Evolutionary conservation across 2,888 invertebrate genomes (phyloP).

Genomic region (Tetropium fuscum): DNA sequence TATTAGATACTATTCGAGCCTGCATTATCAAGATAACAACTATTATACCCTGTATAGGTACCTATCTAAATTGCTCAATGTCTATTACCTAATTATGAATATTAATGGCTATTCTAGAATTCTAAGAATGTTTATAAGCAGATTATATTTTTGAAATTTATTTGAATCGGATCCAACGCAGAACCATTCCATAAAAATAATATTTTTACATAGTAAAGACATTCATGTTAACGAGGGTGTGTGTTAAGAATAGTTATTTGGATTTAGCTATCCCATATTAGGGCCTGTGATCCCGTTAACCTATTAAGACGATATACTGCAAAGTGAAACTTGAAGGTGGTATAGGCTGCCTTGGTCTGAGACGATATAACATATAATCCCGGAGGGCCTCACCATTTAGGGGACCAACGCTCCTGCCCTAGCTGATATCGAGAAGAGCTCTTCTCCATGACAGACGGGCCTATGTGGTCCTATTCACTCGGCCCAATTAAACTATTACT

Average conservation of each 20-base stretch:
- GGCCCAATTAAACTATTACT: constrained; percentile 56
- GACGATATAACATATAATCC: constrained; percentile 59
- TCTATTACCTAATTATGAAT: too few species aligned
- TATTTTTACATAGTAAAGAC: constrained; percentile 21
- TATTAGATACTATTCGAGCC: too few species aligned
- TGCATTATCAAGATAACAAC: too few species aligned
- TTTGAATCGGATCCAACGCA: too few species aligned
- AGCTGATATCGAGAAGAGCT: constrained; percentile 49
- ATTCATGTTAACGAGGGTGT: constrained; percentile 25
- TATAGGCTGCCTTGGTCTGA: constrained; percentile 46
- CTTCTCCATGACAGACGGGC: constrained; percentile 55
- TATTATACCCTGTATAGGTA: too few species aligned
- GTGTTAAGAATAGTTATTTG: constrained; percentile 29
- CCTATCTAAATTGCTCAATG: too few species aligned
- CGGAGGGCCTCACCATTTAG: constrained; percentile 54
- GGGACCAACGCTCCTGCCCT: constrained; percentile 40
- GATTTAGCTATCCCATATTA: constrained; percentile 29
- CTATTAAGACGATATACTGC: constrained; percentile 59
- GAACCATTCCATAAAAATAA: constrained; percentile 21
- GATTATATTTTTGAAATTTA: too few species aligned
- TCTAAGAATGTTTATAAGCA: too few species aligned
- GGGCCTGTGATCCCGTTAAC: constrained; percentile 46
- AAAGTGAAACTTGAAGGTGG: constrained; percentile 57
- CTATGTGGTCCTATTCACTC: constrained; percentile 56
- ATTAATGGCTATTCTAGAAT: too few species aligned